phyloP scores from a whole-genome alignment of 2,888 invertebrate genomes.

The Strigamia crassipes region DNA sequence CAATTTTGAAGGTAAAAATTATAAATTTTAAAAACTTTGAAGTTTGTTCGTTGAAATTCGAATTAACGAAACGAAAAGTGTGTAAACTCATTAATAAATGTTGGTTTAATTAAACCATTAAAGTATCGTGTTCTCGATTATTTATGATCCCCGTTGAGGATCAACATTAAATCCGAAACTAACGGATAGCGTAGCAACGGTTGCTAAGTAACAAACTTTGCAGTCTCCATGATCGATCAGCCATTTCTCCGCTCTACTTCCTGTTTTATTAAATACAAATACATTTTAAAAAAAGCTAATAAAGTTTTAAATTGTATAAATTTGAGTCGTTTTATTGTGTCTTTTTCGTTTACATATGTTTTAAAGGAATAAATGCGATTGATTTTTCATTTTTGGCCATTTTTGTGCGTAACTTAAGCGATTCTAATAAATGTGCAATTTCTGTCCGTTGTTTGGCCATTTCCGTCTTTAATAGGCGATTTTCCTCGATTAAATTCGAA shows the following conservation, averaged over 20 bases:
- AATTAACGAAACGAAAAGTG: no score
- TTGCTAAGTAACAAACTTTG: background rate
- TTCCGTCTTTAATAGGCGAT: background rate
- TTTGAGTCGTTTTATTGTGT: background rate
- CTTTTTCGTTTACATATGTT: background rate
- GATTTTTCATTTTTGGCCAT: background rate
- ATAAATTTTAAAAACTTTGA: no score
- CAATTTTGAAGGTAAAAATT: no score
- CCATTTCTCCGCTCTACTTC: background rate
- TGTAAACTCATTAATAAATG: no score
- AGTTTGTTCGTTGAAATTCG: no score
- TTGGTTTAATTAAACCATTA: background rate
- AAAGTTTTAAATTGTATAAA: background rate
- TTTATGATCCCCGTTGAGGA: background rate
- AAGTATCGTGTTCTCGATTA: no score
- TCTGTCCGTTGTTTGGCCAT: background rate
- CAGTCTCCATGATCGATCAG: conserved; percentile 1
- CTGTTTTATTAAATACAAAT: background rate
- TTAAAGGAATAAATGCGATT: no score
- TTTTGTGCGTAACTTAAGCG: background rate
- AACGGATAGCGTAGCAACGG: background rate
- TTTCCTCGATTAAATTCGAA: background rate
- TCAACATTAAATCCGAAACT: background rate
- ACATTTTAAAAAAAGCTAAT: background rate
- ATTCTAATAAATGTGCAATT: background rate